Evolutionary conservation across 2,797 vertebrate genomes (phyloP), one percentile per base, ranked within the genome.

Genomic region (Trachops cirrhosus): DNA sequence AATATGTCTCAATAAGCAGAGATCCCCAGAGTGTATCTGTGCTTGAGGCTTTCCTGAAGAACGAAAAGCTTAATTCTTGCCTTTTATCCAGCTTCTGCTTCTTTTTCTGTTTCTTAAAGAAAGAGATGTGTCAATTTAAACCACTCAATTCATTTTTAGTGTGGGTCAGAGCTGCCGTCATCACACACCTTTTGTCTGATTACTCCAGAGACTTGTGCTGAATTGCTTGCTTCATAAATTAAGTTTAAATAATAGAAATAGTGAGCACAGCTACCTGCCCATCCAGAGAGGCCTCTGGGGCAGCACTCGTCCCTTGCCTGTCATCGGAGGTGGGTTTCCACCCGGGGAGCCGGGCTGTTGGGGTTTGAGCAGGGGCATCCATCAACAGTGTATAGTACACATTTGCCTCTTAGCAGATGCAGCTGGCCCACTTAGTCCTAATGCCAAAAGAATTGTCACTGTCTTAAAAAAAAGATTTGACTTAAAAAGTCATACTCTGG

Each of bases 141-240:
- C 91, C 95, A 11, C 82, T 95, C 96, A 62, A 78, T 94, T 96
- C 97, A 64, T 68, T 96, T 96, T 62, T 79, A 89, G 19, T 52
- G 57, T 95, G 95, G 97, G 97, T 91, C 83, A 97, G 93, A 96
- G 91, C 41, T 50, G 83, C 19, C 26, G 3, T 89, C 82, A 52
- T 88, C 70, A 89, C 70, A 1, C 4, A n/a, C 88, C 90, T 90
- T 90, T 96, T 59, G 41, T 94, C 80, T 86, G 46, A 96, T 93
- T 95, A 91, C 95, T 96, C 96, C 95, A 97, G 97, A 94, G 89
- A 57, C 95, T 98, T 98, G 92, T 97, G 95, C 95, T 96, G 95
- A 97, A 97, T 80, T 74, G 57, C 75, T 87, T 96, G 57, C 80
- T 95, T 97, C 82, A 77, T 77, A 93, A 97, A 96, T 91, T 57